Conservation (phyloP, 1,140 invertebrate genomes). For the Antheraea pernyi region DNA sequence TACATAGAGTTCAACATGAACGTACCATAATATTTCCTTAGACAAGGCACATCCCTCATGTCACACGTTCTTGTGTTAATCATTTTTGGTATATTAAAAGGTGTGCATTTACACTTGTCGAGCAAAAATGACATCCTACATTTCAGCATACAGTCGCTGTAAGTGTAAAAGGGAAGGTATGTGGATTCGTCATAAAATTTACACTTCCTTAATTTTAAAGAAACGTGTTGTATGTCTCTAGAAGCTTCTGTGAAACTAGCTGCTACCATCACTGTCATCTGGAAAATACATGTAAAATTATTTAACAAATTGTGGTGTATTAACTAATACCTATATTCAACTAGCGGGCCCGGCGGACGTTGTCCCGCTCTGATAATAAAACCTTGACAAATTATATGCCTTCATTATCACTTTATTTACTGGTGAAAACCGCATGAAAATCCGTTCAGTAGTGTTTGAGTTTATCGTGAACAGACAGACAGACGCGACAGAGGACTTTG, state of each 20-base stretch:
- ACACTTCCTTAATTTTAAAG: conserved; percentile 55
- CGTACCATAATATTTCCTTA: conserved; percentile 57
- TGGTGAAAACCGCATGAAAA: no score
- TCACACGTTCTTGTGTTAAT: conserved; percentile 65
- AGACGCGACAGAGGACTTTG: no score
- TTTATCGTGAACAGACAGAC: no score
- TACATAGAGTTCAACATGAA: not conserved
- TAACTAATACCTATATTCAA: no score
- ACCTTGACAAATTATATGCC: no score
- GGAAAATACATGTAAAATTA: conserved; percentile 8
- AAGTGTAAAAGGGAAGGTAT: conserved; percentile 63
- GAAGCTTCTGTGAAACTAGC: conserved; percentile 66
- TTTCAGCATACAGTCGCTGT: conserved; percentile 78
- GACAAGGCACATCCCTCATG: conserved; percentile 62
- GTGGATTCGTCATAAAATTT: conserved; percentile 72
- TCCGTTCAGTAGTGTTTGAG: no score
- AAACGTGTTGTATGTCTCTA: conserved; percentile 66
- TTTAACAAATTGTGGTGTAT: not conserved
- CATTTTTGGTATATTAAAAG: conserved; percentile 77
- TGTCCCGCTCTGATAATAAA: no score
- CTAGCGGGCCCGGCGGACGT: no score
- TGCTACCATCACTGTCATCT: conserved; percentile 65
- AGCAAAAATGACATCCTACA: conserved; percentile 77
- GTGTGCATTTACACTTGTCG: conserved; percentile 78
- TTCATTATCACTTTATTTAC: no score